Base-by-base conservation (phyloP, 2,888 invertebrate species). In the Euplexia lucipara region DNA sequence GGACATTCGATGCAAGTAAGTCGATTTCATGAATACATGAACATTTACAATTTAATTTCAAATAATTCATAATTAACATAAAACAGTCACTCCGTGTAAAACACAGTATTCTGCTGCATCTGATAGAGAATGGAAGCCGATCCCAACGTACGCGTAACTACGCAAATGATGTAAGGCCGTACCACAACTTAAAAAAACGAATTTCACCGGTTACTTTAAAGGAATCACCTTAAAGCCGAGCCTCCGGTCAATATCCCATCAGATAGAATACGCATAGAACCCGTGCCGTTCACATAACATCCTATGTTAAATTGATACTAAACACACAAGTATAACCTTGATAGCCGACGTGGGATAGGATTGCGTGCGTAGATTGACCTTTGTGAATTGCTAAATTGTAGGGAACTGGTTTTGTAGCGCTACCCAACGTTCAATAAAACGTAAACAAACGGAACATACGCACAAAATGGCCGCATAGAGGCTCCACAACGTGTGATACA, bases 361-460 rank as follows among this genome's bases (percentile, higher is more conserved):
- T 77, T 67, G 75, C 83, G 81, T 77, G 82, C 77, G 74, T 77
- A 62, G 71, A 80, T 79, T 82, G 80, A 80, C 75, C 81, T 82
- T 80, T 74, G 70, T 57, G 75, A 68, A 74, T 82, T 80, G 78
- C 81, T 80, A 81, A 81, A 82, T 80, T 80, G 75, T 75, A 61
- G 54, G 63, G 69, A 82, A 81, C 81, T 65, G 83, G 83, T 80
- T 82, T 76, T 70, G 77, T 79, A 70, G 74, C 60, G 69, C 63
- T 78, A 75, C 73, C 67, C 67, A 62, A 77, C 49, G 66, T 75
- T 81, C 70, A 73, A 77, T 81, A 81, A 80, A 77, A 81, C 68
- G 78, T 82, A 81, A 82, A 81, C 81, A 82, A 80, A 82, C 81
- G 75, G 72, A 72, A 82, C 63, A 69, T 74, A 80, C 74, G 75